Percentiles rank a stretch among this genome's conserved stretches.
phyloP scores from a whole-genome alignment of 2,113 vertebrate species.

The Malurus alboscapulatus region DNA sequence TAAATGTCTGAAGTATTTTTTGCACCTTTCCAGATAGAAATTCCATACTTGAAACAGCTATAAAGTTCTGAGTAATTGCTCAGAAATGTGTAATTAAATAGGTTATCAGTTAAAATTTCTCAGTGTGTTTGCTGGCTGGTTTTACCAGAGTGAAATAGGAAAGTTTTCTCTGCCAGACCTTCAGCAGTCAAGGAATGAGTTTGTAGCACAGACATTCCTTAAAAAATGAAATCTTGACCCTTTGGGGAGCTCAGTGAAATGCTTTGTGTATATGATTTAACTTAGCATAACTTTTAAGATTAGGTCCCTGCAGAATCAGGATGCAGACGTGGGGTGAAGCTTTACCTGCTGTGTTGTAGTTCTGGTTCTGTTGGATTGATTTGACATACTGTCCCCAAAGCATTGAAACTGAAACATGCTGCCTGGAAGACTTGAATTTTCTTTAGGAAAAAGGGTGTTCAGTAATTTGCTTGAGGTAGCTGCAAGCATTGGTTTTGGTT shows the following conservation, averaged over 20 bases:
- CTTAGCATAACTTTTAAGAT: neutral
- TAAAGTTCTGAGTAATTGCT: neutral
- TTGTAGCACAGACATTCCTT: neutral
- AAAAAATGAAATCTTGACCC: accelerated
- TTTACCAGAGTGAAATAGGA: neutral
- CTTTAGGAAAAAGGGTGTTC: neutral
- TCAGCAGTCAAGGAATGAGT: neutral
- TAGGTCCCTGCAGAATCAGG: neutral
- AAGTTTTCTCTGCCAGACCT: neutral
- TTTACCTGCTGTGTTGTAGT: neutral
- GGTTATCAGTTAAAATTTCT: neutral
- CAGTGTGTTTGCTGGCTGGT: neutral
- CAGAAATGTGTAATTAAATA: neutral
- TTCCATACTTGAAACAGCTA: neutral
- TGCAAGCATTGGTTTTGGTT: conserved; percentile 5
- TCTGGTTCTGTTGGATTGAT: neutral
- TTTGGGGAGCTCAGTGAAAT: neutral
- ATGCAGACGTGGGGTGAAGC: neutral
- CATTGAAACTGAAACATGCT: neutral
- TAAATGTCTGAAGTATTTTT: neutral
- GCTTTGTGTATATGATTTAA: neutral
- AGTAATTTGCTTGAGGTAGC: conserved; percentile 8
- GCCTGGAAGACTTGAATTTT: neutral
- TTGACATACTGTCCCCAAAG: neutral
- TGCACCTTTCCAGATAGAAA: neutral